A percentile compares a stretch with the other conserved stretches of the same genome.
phyloP scores from a whole-genome alignment of 2,113 vertebrate genomes.

The Shinisaurus crocodilurus region DNA sequence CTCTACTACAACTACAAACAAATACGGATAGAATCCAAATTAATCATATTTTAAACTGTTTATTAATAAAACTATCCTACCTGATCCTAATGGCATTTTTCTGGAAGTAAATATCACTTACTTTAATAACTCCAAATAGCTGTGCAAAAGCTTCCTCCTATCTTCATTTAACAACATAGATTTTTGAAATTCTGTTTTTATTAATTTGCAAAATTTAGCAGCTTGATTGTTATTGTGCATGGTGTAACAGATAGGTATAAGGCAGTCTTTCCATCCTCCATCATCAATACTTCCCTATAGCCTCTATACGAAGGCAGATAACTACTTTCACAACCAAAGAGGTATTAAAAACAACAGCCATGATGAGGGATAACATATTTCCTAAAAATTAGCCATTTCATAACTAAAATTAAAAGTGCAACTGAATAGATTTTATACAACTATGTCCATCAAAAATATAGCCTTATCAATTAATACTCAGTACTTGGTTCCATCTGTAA shows the following conservation, averaged over 20 bases:
- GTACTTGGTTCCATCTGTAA: neutral
- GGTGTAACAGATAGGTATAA: neutral
- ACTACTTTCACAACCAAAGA: neutral
- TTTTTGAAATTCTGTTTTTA: neutral
- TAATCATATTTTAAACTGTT: neutral
- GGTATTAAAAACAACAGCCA: neutral
- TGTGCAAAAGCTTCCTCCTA: neutral
- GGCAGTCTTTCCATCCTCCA: neutral
- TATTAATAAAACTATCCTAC: neutral
- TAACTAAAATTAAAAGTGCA: neutral
- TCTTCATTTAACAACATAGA: neutral
- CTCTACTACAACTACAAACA: neutral
- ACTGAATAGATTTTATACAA: neutral
- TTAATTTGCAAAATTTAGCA: conserved; percentile 10
- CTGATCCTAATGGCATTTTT: neutral
- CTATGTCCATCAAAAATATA: neutral
- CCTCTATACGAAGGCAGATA: neutral
- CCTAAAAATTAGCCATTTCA: neutral
- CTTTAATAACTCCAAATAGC: neutral
- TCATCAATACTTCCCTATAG: neutral
- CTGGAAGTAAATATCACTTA: neutral
- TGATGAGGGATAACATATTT: neutral
- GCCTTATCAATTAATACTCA: neutral
- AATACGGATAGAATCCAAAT: neutral
- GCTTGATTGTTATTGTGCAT: neutral